phyloP scores from a whole-genome alignment of 2,888 invertebrate species.

The Chironomus riparius region DNA sequence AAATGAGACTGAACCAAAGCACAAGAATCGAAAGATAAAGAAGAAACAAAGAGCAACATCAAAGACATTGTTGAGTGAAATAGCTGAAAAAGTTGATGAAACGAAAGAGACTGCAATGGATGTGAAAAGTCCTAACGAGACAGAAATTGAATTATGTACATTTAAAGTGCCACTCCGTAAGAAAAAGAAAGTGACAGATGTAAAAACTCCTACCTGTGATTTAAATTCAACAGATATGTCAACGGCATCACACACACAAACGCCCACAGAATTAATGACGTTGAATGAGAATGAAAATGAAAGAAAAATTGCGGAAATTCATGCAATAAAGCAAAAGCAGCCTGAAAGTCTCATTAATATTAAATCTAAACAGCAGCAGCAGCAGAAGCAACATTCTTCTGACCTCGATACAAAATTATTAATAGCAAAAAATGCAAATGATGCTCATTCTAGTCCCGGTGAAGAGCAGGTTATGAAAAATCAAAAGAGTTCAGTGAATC shows the following conservation, averaged over 20 bases:
- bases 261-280: not conserved
- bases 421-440: constrained; percentile 21
- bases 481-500: constrained; percentile 2
- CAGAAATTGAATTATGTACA: not conserved
- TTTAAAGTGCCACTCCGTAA: constrained; percentile 13
- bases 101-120: not conserved
- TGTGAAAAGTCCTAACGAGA: not conserved
- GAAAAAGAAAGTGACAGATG: constrained; percentile 13
- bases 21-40: constrained; percentile 33
- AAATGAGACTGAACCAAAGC: constrained; percentile 29
- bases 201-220: constrained; percentile 9
- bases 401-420: constrained; percentile 27
- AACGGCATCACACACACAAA: not conserved
- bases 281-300: not conserved
- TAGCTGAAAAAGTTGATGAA: not conserved
- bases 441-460: not conserved
- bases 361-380: constrained; percentile 13
- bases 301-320: constrained; percentile 11
- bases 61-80: constrained; percentile 29
- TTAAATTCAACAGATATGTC: constrained; percentile 7
- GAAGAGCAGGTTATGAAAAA: constrained; percentile 11
- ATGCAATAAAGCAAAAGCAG: constrained; percentile 1
- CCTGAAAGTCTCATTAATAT: constrained; percentile 6
- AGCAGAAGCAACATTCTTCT: constrained; percentile 3
- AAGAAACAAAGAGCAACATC: constrained; percentile 33